A percentile compares a stretch with the other conserved stretches of the same genome.
Evolutionary conservation across 2,113 vertebrate genomes (phyloP).

Genomic region (Aythya baeri): DNA sequence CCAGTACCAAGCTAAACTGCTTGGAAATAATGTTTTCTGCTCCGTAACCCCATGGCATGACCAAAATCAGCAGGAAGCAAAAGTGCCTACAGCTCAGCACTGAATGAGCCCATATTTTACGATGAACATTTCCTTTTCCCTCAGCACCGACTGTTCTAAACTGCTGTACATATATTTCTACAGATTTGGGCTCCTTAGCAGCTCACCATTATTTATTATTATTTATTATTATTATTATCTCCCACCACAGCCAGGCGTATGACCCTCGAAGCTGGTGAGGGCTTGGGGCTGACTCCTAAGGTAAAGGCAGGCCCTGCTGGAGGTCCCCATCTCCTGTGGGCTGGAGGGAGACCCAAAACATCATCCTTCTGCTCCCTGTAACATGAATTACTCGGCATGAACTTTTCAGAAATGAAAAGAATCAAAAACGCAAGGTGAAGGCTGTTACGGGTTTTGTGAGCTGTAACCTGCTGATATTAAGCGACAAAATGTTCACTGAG

Average conservation of each 20-base stretch:
- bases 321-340: neutral
- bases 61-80: conserved; percentile 44
- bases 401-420: neutral
- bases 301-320: neutral
- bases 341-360: neutral
- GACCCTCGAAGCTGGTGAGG: neutral
- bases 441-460: neutral
- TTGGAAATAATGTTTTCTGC: conserved; percentile 52
- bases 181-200: neutral
- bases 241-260: neutral
- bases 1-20: conserved; percentile 22
- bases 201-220: neutral
- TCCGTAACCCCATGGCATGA: conserved; percentile 37
- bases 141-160: neutral
- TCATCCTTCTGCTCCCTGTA: neutral
- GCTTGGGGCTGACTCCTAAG: neutral
- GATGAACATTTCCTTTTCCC: neutral
- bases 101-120: neutral
- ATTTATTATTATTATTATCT: neutral
- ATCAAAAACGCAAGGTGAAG: neutral
- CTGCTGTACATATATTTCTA: neutral
- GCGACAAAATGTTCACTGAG: neutral
- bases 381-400: neutral
- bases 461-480: neutral
- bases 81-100: conserved; percentile 18